A percentile compares a stretch with the other conserved stretches of the same genome.
phyloP scores from a whole-genome alignment of 2,888 invertebrate genomes.

The Tridacna gigas region DNA sequence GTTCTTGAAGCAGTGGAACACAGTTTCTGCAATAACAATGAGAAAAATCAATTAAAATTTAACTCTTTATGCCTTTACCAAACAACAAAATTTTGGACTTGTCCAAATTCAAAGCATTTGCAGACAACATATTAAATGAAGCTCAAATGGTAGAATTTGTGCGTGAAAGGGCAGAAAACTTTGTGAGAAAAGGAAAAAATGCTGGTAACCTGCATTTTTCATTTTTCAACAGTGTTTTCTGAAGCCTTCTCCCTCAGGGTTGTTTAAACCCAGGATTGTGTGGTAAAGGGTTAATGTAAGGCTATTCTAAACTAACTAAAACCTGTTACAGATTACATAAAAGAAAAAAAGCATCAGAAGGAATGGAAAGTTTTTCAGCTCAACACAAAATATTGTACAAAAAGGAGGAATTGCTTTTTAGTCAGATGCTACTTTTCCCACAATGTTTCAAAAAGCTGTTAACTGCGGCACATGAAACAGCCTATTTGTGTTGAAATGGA shows the following conservation, averaged over 20 bases:
- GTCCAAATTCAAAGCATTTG: background rate
- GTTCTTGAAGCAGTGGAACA: conserved; percentile 87
- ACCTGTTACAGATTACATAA: too few species aligned
- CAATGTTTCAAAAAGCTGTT: too few species aligned
- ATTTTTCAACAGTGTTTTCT: background rate
- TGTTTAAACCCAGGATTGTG: background rate
- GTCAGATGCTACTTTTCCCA: too few species aligned
- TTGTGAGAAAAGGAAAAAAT: background rate
- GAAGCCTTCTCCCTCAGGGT: background rate
- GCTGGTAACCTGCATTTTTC: background rate
- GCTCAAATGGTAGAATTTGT: background rate
- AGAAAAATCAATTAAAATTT: background rate
- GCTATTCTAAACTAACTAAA: too few species aligned
- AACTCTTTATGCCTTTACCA: background rate
- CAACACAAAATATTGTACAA: too few species aligned
- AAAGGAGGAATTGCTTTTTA: too few species aligned
- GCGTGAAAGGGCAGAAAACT: background rate
- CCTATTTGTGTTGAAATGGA: too few species aligned
- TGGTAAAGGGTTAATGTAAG: background rate
- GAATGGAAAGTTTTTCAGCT: too few species aligned
- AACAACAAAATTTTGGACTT: background rate
- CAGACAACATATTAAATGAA: background rate
- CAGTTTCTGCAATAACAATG: conserved; percentile 84
- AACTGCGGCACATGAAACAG: too few species aligned
- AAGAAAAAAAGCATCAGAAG: too few species aligned